Evolutionary conservation across 2,888 invertebrate species (phyloP).

Genomic region (Caenorhabditis sinica): DNA sequence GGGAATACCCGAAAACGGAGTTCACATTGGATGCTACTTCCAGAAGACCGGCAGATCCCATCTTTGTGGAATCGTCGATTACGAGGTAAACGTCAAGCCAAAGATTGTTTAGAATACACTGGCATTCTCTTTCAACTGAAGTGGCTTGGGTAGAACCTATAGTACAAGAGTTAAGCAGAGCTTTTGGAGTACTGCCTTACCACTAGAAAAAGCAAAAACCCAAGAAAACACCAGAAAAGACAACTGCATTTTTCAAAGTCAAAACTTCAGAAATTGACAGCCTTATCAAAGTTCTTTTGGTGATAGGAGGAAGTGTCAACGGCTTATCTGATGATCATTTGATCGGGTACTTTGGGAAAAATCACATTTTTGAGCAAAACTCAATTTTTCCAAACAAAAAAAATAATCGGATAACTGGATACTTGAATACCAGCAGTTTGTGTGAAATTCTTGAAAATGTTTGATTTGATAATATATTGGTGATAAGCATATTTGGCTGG

Average conservation of each 20-base stretch:
- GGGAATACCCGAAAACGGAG: conserved; percentile 30
- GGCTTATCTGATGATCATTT: conserved; percentile 36
- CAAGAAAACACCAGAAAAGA: background rate
- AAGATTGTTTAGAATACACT: conserved; percentile 35
- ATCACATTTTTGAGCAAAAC: too few relatives aligned
- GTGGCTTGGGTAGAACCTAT: background rate
- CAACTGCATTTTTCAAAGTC: conserved; percentile 25
- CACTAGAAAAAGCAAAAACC: background rate
- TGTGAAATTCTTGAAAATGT: too few relatives aligned
- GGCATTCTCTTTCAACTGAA: conserved; percentile 21
- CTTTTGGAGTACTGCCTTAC: too few relatives aligned
- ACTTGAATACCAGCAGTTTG: too few relatives aligned
- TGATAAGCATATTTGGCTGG: too few relatives aligned
- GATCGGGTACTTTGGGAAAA: background rate
- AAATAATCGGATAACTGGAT: too few relatives aligned
- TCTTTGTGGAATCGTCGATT: conserved; percentile 19
- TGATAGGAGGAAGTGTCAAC: conserved; percentile 2
- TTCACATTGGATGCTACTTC: conserved; percentile 30
- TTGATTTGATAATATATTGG: too few relatives aligned
- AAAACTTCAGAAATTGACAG: background rate
- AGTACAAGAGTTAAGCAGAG: background rate
- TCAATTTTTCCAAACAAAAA: too few relatives aligned
- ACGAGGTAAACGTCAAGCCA: conserved; percentile 31
- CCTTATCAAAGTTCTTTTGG: background rate
- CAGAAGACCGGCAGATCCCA: conserved; percentile 17